These are phyloP conservation scores for Cisticola juncidis DNA, from an alignment of 2,113 vertebrate genomes.

Conservation along the genomic window DNA sequence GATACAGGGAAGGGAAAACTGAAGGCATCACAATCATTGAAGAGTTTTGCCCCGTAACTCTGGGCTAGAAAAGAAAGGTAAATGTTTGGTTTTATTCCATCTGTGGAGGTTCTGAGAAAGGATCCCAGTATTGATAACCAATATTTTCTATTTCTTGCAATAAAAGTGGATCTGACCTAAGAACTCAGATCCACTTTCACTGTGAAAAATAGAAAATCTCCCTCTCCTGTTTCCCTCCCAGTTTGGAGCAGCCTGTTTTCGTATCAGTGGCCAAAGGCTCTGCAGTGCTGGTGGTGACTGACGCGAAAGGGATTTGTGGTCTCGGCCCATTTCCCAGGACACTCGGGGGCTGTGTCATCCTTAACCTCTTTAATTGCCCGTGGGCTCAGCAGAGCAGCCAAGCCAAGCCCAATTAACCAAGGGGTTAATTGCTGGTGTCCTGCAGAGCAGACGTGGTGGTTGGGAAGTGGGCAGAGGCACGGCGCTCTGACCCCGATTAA, in stretches of 20 bases:
- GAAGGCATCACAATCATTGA: not conserved
- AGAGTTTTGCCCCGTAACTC: not conserved
- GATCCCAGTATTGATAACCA: not conserved
- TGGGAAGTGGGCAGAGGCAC: not conserved
- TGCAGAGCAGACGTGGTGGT: not conserved
- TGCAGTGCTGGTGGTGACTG: not conserved
- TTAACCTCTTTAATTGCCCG: not conserved
- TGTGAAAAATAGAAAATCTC: not conserved
- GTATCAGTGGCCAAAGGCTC: not conserved
- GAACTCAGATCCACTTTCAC: not conserved
- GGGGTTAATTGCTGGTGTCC: not conserved
- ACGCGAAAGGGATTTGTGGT: not conserved
- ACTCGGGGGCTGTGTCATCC: constrained; percentile 27
- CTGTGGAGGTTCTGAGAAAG: not conserved
- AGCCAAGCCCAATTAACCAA: too few relatives aligned
- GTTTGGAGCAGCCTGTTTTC: not conserved
- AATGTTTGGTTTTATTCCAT: not conserved
- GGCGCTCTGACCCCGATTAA: constrained; percentile 11
- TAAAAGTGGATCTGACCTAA: not conserved
- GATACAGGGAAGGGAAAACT: not conserved
- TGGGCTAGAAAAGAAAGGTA: not conserved
- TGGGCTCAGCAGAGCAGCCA: not conserved
- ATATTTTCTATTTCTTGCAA: too few relatives aligned
- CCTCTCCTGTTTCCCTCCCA: not conserved
- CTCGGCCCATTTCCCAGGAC: not conserved